Conservation (phyloP, 2,797 vertebrate genomes). For the Microhierax caerulescens region DNA sequence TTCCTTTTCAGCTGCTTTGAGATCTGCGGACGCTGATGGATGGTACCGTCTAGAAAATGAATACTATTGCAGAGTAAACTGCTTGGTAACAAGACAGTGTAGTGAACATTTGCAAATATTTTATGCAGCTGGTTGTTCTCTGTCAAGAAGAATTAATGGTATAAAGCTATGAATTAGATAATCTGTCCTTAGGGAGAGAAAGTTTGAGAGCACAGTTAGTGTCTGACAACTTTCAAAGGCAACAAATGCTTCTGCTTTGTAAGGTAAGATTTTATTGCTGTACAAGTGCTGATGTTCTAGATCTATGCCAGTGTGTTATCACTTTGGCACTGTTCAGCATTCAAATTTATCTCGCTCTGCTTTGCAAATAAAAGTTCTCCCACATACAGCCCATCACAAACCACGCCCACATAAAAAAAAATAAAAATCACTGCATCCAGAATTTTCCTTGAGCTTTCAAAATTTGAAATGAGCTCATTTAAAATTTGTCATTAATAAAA, state of each 20-base stretch:
- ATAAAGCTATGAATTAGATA: background rate
- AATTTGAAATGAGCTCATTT: background rate
- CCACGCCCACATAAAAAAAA: background rate
- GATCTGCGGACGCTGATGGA: background rate
- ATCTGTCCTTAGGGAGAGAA: background rate
- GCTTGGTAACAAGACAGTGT: background rate
- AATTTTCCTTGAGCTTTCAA: background rate
- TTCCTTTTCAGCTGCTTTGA: background rate
- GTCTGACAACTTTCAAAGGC: background rate
- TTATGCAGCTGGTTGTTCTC: background rate
- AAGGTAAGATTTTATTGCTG: background rate
- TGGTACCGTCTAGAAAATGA: background rate
- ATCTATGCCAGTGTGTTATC: background rate
- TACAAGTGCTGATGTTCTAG: background rate
- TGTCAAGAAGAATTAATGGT: background rate
- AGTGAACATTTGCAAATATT: background rate
- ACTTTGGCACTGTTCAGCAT: rapidly evolving
- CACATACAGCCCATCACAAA: background rate
- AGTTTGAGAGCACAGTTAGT: background rate
- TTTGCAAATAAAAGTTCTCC: background rate
- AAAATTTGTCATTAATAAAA: background rate
- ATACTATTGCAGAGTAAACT: background rate
- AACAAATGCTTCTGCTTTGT: background rate
- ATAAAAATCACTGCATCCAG: background rate
- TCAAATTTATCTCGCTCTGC: background rate